Evolutionary conservation across 2,888 invertebrate genomes (phyloP).

Genomic region (Rhorus exstirpatorius): DNA sequence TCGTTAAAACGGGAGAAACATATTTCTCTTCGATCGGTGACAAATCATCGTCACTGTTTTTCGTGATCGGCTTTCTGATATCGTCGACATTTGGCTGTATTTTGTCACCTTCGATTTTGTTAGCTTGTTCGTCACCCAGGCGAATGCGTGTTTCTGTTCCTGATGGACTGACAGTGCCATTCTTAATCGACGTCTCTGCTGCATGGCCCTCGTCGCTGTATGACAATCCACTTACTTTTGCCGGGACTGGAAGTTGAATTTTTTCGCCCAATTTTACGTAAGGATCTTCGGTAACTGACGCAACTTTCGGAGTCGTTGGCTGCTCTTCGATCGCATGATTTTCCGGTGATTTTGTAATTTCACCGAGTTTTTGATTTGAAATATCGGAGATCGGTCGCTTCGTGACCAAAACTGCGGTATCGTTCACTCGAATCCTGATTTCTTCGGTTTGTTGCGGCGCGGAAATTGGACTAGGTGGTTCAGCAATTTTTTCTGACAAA

Average conservation of each 20-base stretch:
- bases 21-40: constrained; percentile 9
- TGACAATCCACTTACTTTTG: constrained; percentile 42
- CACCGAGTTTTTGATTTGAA: constrained; percentile 45
- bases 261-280: constrained; percentile 67
- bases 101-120: constrained; percentile 49
- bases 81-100: constrained; percentile 45
- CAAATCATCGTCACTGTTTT: constrained; percentile 49
- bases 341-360: constrained; percentile 29
- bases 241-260: constrained; percentile 34
- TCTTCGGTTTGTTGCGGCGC: constrained; percentile 60
- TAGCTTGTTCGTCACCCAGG: constrained; percentile 43
- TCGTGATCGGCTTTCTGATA: constrained; percentile 54
- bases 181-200: constrained; percentile 10
- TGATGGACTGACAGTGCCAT: not conserved
- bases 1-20: not conserved
- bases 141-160: constrained; percentile 55
- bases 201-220: constrained; percentile 1
- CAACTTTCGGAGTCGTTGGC: constrained; percentile 45
- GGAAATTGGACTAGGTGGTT: not conserved
- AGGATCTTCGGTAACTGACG: constrained; percentile 46
- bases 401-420: constrained; percentile 72
- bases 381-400: constrained; percentile 50
- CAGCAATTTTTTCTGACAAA: constrained; percentile 18
- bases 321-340: constrained; percentile 29
- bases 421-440: constrained; percentile 72